Evolutionary conservation across 1,140 invertebrate species (phyloP).

Genomic region (Diabrotica virgifera): DNA sequence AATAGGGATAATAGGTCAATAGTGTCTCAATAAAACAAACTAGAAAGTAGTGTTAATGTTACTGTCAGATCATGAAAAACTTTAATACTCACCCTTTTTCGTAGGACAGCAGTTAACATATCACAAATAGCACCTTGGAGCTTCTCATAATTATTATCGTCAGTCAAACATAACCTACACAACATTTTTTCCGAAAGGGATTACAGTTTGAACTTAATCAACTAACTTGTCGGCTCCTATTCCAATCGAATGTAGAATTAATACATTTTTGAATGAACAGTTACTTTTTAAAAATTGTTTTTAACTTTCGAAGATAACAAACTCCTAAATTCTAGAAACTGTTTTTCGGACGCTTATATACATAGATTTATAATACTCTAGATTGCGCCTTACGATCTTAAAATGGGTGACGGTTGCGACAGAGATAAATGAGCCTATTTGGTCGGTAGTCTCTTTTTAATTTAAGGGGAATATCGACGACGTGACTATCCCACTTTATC

Average conservation of each 20-base stretch:
- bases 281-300: background rate
- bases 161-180: conserved; percentile 16
- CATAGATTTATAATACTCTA: too few relatives aligned
- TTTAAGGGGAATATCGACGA: too few relatives aligned
- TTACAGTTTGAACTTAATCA: background rate
- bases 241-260: background rate
- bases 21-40: too few relatives aligned
- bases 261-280: background rate
- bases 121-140: background rate
- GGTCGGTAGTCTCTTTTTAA: too few relatives aligned
- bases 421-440: too few relatives aligned
- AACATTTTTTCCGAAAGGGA: conserved; percentile 9
- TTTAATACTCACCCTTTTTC: background rate
- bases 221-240: background rate
- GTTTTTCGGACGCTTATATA: background rate
- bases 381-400: too few relatives aligned
- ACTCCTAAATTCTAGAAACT: background rate
- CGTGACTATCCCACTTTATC: too few relatives aligned
- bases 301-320: background rate
- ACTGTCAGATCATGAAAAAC: too few relatives aligned
- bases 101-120: background rate
- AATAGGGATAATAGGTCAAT: too few relatives aligned
- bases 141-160: background rate
- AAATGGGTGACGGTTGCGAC: too few relatives aligned
- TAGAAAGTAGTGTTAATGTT: too few relatives aligned